These are phyloP conservation scores for Premnoplex brunnescens DNA, from an alignment of 2,797 vertebrate species.

Conservation along the genomic window DNA sequence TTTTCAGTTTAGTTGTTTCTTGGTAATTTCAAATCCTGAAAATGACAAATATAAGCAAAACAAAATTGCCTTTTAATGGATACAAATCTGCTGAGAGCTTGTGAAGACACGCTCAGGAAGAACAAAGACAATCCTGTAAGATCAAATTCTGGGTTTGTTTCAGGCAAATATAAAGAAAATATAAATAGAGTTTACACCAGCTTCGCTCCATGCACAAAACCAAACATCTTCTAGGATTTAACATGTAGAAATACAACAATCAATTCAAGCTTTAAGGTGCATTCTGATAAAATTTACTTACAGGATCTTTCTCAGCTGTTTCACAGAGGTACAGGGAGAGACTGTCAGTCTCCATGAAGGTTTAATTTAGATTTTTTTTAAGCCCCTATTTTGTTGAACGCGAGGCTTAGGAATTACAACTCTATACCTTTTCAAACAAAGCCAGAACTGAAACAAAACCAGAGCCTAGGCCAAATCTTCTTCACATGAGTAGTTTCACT, in stretches of 20 bases:
- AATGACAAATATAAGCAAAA: not conserved
- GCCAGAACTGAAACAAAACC: slow-evolving; percentile 44
- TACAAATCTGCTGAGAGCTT: not conserved
- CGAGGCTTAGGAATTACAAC: not conserved
- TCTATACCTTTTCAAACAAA: slow-evolving; percentile 58
- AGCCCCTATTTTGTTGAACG: slow-evolving; percentile 10
- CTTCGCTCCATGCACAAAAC: not conserved
- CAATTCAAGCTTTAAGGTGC: not conserved
- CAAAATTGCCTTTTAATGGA: not conserved
- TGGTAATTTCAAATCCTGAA: not conserved
- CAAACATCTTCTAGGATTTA: not conserved
- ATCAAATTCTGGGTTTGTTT: not conserved
- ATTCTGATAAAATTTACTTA: not conserved
- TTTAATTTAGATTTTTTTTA: slow-evolving; percentile 19
- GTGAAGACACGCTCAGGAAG: not conserved
- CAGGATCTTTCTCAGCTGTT: not conserved
- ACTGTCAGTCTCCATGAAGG: slow-evolving; percentile 25
- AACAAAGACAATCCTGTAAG: not conserved
- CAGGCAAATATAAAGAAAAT: not conserved
- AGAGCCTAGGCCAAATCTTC: slow-evolving; percentile 44
- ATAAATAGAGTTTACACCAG: not conserved
- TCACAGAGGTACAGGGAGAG: not conserved
- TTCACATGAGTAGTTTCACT: not conserved
- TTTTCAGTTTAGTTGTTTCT: not conserved
- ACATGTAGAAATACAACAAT: fast-evolving